Evolutionary conservation across 2,888 invertebrate species (phyloP).

Genomic region (Gastrophysa polygoni): DNA sequence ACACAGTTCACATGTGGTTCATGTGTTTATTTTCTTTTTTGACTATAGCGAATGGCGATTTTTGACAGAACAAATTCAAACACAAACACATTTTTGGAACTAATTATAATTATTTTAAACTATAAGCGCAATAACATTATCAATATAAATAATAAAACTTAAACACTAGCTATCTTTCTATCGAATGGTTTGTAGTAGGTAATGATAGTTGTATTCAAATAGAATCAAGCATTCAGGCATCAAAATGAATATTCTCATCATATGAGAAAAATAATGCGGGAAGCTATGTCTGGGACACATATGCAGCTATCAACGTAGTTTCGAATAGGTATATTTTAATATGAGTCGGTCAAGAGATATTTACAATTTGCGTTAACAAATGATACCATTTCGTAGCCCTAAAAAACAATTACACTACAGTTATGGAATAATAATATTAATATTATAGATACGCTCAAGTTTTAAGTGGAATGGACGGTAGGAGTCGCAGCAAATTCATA

Average conservation of each 20-base stretch:
- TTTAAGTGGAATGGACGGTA: constrained; percentile 42
- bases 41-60: too few relatives aligned
- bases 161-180: constrained; percentile 11
- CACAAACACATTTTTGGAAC: not conserved
- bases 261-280: not conserved
- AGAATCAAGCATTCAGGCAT: not conserved
- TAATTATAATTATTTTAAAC: constrained; percentile 33
- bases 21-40: too few relatives aligned
- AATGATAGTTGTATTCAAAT: not conserved
- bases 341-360: not conserved
- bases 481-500: constrained; percentile 60
- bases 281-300: not conserved
- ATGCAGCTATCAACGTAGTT: not conserved
- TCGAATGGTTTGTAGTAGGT: not conserved
- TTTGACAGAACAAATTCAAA: too few relatives aligned
- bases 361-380: not conserved
- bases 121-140: constrained; percentile 42
- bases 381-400: constrained; percentile 11
- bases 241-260: not conserved
- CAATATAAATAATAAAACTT: constrained; percentile 36
- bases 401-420: constrained; percentile 21
- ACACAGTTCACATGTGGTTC: too few relatives aligned
- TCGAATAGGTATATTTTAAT: not conserved
- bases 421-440: constrained; percentile 15
- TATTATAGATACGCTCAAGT: constrained; percentile 14